Base-by-base conservation (phyloP, 2,888 invertebrate genomes). In the Metopia argyrocephala region DNA sequence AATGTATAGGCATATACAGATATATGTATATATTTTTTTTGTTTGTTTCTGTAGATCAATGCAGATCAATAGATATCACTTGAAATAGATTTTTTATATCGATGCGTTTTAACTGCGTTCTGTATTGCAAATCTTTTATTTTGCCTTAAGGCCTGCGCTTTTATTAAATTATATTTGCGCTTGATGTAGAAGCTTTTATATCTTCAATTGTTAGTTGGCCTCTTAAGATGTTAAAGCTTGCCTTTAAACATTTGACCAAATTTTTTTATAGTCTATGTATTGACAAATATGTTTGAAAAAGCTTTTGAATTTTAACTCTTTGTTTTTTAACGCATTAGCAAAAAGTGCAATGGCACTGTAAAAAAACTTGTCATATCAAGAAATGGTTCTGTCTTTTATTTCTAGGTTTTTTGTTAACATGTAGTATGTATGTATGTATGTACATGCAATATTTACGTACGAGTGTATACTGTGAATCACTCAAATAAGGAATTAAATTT, bases 351-450 rank as follows among this genome's bases (percentile, higher is more conserved):
- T 31, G 7, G 27, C 7, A 6, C 6, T 31, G 9, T 15, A 79
- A 76, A 71, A 79, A 79, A 79, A 79, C 71, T 76, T 79, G 79
- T 68, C 79, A 65, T 74, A 59, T 69, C 73, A 81, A 76, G 76
- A 76, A 81, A 81, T 69, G 69, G 76, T 80, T 80, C 76, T 80
- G 71, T 68, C 73, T 61, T 59, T 52, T 38, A 38, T 38, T 38
- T 12, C 38, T 38, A 12, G 1, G 38, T 12, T 38, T 38, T 38
- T 38, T 31, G 9, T 38, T 38, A n/a, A n/a, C n/a, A n/a, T n/a
- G n/a, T n/a, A n/a, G n/a, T n/a, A n/a, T n/a, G n/a, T n/a, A n/a
- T n/a, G n/a, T n/a, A n/a, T n/a, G n/a, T n/a, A n/a, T n/a, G n/a
- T n/a, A n/a, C n/a, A n/a, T n/a, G n/a, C n/a, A n/a, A n/a, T n/a